Evolutionary conservation across 2,888 invertebrate genomes (phyloP).

Genomic region (Coleophora flavipennella): DNA sequence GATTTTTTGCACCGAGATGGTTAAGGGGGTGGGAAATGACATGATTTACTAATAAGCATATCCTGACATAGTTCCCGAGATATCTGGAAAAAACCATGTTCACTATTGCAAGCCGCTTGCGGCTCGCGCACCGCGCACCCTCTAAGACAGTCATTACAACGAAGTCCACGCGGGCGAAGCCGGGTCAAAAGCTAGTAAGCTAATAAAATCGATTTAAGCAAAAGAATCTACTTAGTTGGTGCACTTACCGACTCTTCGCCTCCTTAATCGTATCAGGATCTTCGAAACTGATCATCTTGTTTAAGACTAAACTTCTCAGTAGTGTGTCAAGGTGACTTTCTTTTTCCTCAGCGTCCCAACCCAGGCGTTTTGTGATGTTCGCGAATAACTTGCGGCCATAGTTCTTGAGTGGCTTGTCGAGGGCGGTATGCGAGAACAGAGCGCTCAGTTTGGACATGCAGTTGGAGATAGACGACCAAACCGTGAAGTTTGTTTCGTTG

Average conservation of each 20-base stretch:
- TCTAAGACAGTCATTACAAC: too few relatives aligned
- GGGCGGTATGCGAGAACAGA: conserved; percentile 85
- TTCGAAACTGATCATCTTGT: conserved; percentile 85
- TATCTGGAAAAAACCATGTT: too few relatives aligned
- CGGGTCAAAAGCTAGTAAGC: too few relatives aligned
- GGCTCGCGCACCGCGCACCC: too few relatives aligned
- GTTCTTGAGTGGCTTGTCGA: conserved; percentile 79
- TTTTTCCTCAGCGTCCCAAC: conserved; percentile 87
- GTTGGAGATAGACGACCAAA: conserved; percentile 90
- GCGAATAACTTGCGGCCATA: conserved; percentile 83
- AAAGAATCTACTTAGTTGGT: too few relatives aligned
- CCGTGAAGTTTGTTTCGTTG: conserved; percentile 92
- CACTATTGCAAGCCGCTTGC: too few relatives aligned
- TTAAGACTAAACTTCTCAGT: conserved; percentile 87
- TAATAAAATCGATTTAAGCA: too few relatives aligned
- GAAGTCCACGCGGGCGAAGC: too few relatives aligned
- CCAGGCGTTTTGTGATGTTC: conserved; percentile 80
- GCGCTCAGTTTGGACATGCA: conserved; percentile 83
- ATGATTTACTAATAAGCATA: too few relatives aligned
- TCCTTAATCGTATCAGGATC: conserved; percentile 84
- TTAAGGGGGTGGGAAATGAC: too few relatives aligned
- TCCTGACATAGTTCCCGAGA: too few relatives aligned
- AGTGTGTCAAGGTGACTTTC: conserved; percentile 92
- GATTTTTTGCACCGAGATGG: too few relatives aligned
- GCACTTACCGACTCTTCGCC: conserved; percentile 76